Evolutionary conservation across 2,888 invertebrate genomes (phyloP), one percentile per base, ranked within the genome.

Genomic region (Andrena minutula): DNA sequence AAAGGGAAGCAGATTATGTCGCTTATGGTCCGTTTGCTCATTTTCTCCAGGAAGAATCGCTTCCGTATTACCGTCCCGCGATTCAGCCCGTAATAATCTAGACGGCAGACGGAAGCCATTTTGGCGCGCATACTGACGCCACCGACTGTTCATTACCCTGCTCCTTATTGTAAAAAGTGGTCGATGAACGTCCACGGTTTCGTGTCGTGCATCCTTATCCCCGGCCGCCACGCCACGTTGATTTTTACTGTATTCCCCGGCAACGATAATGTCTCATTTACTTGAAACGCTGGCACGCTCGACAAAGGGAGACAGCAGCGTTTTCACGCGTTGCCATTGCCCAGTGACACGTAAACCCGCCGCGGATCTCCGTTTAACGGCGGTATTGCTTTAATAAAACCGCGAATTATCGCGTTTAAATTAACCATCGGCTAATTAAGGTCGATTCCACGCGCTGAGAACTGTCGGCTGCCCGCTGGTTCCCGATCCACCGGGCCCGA

Each of bases 31-130:
- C 68, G 6, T 79, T 75, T 65, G 28, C 63, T 66, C 64, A 64
- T 74, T 78, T 69, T 71, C 64, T 7, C 16, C 1, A 30, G 56
- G 49, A 69, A 26, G 53, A 75, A 87, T 76, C 65, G 58, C 71
- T 84, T 87, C 75, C 74, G 61, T 74, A 75, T 79, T 74, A 71
- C 66, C 16, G 35, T 51, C 49, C 49, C 30, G 61, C 74, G 63
- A 82, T 84, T 80, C 75, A 75, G 79, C 23, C 30, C 68, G 61
- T 80, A 80, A 77, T 83, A 81, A 79, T 79, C 60, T 60, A 71
- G 72, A 82, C 64, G 68, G 75, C 76, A 84, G 65, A 71, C 73
- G 84, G 83, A 88, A 88, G 84, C 58, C 74, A 84, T 88, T 83
- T 83, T 77, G 53, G 28, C 28, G 66, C 53, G 79, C 83, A 79